Conservation (phyloP, 2,888 invertebrate species). For the Ichneumon xanthorius region DNA sequence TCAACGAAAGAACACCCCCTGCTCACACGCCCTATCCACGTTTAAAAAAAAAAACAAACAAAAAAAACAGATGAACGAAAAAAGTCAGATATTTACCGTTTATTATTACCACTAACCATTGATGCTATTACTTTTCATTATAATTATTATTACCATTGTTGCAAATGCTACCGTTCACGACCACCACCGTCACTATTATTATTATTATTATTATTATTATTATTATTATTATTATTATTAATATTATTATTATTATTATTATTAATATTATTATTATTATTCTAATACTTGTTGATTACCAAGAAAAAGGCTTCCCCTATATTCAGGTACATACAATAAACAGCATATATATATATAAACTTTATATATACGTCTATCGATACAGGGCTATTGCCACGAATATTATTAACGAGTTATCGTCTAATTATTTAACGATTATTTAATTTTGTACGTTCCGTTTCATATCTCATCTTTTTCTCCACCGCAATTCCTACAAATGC, state of each 20-base stretch:
- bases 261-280: conserved; percentile 19
- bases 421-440: conserved; percentile 73
- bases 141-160: conserved; percentile 51
- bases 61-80: conserved; percentile 17
- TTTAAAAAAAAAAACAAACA: conserved; percentile 10
- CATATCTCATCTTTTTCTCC: conserved; percentile 38
- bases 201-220: conserved; percentile 59
- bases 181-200: conserved; percentile 53
- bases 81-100: conserved; percentile 49
- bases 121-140: conserved; percentile 43
- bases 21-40: conserved; percentile 34
- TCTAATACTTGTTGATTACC: conserved; percentile 60
- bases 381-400: conserved; percentile 62
- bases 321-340: conserved; percentile 56
- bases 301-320: conserved; percentile 55
- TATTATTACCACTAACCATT: conserved; percentile 38
- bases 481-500: conserved; percentile 40
- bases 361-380: conserved; percentile 39
- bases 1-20: conserved; percentile 40
- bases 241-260: too few relatives aligned
- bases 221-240: conserved; percentile 45
- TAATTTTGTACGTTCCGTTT: conserved; percentile 69
- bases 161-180: conserved; percentile 49
- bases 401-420: conserved; percentile 67
- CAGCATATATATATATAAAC: conserved; percentile 5